Evolutionary conservation across 2,797 vertebrate species (phyloP).

Genomic region (Graptemys geographica): DNA sequence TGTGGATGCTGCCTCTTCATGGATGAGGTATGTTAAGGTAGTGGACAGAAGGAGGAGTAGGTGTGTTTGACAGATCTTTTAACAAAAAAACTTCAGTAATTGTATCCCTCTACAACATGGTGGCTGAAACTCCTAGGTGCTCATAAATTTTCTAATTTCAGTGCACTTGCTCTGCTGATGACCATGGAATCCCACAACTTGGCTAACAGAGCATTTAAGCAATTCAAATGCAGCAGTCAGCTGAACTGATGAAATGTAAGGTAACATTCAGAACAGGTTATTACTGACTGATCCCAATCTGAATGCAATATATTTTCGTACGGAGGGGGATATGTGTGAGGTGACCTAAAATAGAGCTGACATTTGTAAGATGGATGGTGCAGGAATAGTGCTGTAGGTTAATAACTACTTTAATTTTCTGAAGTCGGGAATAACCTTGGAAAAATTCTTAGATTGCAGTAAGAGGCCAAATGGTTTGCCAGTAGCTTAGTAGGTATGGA

Average conservation of each 20-base stretch:
- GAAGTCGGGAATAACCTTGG: neutral
- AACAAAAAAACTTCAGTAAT: neutral
- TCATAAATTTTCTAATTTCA: neutral
- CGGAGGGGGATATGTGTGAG: neutral
- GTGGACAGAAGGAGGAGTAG: neutral
- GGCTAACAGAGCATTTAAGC: neutral
- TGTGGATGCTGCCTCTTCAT: neutral
- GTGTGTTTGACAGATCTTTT: neutral
- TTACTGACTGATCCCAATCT: neutral
- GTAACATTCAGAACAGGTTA: neutral
- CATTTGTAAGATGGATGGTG: neutral
- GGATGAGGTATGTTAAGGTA: neutral
- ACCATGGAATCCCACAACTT: neutral
- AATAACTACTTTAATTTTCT: neutral
- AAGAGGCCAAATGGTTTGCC: neutral
- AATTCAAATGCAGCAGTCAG: neutral
- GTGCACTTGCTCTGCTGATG: accelerated
- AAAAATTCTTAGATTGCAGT: neutral
- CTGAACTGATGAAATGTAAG: accelerated
- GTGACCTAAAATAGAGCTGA: neutral
- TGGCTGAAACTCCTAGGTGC: neutral
- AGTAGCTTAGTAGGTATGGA: neutral
- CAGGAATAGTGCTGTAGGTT: neutral
- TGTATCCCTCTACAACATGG: neutral
- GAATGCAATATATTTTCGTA: neutral